phyloP scores from a whole-genome alignment of 1,140 invertebrate genomes.

The Saccostrea glomerata region DNA sequence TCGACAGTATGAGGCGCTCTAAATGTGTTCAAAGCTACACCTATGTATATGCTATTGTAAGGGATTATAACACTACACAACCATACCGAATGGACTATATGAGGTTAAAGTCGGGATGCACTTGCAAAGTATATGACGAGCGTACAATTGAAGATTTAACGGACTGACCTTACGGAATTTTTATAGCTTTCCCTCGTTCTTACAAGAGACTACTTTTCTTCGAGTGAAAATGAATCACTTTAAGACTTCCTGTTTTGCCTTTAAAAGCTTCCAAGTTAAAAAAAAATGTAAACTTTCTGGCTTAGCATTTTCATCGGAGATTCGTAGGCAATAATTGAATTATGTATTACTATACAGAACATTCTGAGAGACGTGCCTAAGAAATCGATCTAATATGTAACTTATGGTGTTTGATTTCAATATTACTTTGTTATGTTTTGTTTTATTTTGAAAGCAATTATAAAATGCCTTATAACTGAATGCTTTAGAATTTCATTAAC shows the following conservation, averaged over 20 bases:
- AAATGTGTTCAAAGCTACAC: conserved; percentile 90
- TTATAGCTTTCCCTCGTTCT: background rate
- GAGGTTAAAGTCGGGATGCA: conserved; percentile 88
- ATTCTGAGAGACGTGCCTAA: too few relatives aligned
- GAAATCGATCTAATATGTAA: too few relatives aligned
- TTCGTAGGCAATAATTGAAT: too few relatives aligned
- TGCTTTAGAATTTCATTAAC: too few relatives aligned
- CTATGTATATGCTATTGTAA: conserved; percentile 90
- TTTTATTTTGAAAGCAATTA: too few relatives aligned
- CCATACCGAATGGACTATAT: conserved; percentile 90
- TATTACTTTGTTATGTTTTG: too few relatives aligned
- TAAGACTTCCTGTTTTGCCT: background rate
- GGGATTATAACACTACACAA: conserved; percentile 78
- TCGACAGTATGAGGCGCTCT: conserved; percentile 86
- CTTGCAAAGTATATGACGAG: conserved; percentile 84
- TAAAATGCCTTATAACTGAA: too few relatives aligned
- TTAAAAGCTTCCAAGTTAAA: background rate
- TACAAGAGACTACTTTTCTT: background rate
- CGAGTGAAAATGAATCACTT: background rate
- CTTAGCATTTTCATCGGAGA: too few relatives aligned
- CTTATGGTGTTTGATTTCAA: too few relatives aligned
- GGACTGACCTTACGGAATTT: background rate
- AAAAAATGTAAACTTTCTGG: background rate
- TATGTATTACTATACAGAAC: too few relatives aligned
- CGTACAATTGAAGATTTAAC: conserved; percentile 33